phyloP scores from a whole-genome alignment of 2,113 vertebrate species.

The Paratilapia polleni region DNA sequence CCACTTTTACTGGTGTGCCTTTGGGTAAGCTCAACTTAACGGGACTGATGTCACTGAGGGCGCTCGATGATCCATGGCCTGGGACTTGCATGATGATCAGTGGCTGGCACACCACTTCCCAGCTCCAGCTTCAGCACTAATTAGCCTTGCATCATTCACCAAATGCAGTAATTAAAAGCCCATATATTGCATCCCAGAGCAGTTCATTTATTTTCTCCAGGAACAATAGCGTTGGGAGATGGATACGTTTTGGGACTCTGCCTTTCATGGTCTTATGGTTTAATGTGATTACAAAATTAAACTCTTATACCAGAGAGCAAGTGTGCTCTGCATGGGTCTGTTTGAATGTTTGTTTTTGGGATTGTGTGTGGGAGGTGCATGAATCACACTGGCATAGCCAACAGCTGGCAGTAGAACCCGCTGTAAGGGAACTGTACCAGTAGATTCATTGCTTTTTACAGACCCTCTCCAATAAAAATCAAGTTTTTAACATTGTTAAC shows the following conservation, averaged over 20 bases:
- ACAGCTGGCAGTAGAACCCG: constrained; percentile 40
- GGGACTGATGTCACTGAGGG: constrained; percentile 61
- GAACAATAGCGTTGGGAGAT: constrained; percentile 27
- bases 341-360: constrained; percentile 44
- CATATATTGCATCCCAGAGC: constrained; percentile 26
- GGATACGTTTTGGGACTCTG: constrained; percentile 25
- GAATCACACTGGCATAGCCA: constrained; percentile 49
- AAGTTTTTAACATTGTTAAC: neutral
- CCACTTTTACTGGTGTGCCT: constrained; percentile 61
- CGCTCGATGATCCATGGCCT: constrained; percentile 58
- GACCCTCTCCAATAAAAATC: neutral
- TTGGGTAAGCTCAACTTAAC: constrained; percentile 65
- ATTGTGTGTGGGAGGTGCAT: constrained; percentile 50
- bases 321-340: constrained; percentile 44
- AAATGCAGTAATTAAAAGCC: constrained; percentile 55
- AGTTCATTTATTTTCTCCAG: constrained; percentile 41
- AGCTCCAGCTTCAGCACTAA: constrained; percentile 6
- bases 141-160: constrained; percentile 45
- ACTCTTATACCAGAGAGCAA: constrained; percentile 16
- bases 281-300: constrained; percentile 54
- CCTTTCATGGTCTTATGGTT: constrained; percentile 43
- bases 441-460: constrained; percentile 20
- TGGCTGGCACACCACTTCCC: constrained; percentile 36
- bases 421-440: neutral
- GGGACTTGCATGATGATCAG: constrained; percentile 48